Conservation (phyloP, 35 echinoderm and acorn worm genomes). For the Ophioderma brevispina region DNA sequence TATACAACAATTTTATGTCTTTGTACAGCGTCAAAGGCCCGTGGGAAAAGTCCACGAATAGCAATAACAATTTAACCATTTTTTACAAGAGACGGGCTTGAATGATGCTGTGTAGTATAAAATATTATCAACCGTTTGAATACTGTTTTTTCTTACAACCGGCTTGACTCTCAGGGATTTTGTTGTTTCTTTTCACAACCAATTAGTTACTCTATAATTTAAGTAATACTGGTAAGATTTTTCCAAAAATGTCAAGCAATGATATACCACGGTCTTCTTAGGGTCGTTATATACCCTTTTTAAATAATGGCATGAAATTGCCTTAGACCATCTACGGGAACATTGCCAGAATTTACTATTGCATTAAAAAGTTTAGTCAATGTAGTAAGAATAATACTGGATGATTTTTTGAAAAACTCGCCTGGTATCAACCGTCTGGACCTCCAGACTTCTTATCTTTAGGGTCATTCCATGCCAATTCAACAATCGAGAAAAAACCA, state of each 20-base stretch:
- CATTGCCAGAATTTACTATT: no score
- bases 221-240: background rate
- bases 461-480: no score
- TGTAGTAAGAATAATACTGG: no score
- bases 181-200: background rate
- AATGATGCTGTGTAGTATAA: background rate
- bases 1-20: background rate
- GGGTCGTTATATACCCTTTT: background rate
- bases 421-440: no score
- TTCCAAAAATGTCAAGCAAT: background rate
- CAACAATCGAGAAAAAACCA: no score
- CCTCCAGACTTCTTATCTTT: no score
- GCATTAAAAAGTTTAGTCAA: no score
- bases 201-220: background rate
- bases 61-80: background rate
- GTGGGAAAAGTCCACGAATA: no score
- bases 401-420: no score
- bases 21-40: background rate
- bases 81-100: background rate
- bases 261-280: background rate
- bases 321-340: no score
- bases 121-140: background rate
- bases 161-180: background rate
- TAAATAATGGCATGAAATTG: background rate
- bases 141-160: background rate